Percentiles rank a stretch among this genome's conserved stretches.
These are phyloP conservation scores for Moxostoma hubbsi DNA, from an alignment of 2,797 vertebrate genomes.

Conservation along the genomic window DNA sequence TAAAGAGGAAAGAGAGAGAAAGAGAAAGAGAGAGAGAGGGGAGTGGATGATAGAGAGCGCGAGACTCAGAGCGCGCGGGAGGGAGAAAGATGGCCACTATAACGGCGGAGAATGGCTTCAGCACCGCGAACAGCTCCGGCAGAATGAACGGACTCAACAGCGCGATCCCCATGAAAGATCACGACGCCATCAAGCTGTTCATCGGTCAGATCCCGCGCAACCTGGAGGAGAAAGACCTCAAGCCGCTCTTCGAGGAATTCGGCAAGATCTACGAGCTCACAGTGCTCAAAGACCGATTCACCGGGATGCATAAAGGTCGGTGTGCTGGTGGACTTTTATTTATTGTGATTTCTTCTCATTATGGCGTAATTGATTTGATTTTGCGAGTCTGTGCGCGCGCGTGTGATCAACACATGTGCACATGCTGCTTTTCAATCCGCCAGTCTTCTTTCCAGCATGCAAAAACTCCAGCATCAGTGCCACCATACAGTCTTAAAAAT, in stretches of 20 bases:
- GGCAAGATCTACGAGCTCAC: slow-evolving; percentile 99
- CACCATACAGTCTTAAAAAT: background rate
- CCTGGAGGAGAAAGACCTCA: slow-evolving; percentile 98
- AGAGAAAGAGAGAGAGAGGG: slow-evolving; percentile 54
- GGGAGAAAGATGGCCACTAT: slow-evolving; percentile 92
- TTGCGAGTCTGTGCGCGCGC: slow-evolving; percentile 9
- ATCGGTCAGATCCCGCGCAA: slow-evolving; percentile 97
- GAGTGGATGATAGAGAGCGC: slow-evolving; percentile 67
- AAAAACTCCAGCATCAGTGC: background rate
- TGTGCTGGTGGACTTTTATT: slow-evolving; percentile 29
- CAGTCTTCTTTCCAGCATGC: too few species aligned
- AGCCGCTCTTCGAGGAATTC: slow-evolving; percentile 98
- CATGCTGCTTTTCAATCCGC: slow-evolving; percentile 46
- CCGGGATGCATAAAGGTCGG: slow-evolving; percentile 99
- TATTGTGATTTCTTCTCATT: slow-evolving; percentile 33
- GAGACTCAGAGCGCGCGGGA: slow-evolving; percentile 74
- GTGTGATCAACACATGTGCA: slow-evolving; percentile 37
- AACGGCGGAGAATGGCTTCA: slow-evolving; percentile 89
- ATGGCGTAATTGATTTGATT: slow-evolving; percentile 7
- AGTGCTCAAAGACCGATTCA: slow-evolving; percentile 98
- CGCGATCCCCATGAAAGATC: slow-evolving; percentile 98
- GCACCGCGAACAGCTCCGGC: slow-evolving; percentile 90
- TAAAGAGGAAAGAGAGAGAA: slow-evolving; percentile 52
- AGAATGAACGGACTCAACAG: slow-evolving; percentile 91
- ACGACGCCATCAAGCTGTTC: slow-evolving; percentile 99